phyloP scores from a whole-genome alignment of 2,113 vertebrate genomes.

The Prolemur simus region DNA sequence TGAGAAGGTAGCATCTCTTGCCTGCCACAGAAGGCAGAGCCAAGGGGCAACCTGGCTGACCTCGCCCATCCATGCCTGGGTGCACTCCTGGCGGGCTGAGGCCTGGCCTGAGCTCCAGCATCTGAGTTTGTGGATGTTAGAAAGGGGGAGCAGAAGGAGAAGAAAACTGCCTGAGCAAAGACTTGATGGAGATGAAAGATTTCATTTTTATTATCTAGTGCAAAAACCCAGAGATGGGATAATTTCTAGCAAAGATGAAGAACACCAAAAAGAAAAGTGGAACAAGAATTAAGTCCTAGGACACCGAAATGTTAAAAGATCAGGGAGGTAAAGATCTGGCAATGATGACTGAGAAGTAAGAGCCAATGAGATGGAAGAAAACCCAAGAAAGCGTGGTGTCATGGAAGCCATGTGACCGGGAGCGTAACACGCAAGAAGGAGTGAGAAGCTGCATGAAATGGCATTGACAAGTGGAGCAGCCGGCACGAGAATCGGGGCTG shows the following conservation, averaged over 20 bases:
- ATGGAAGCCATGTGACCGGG: neutral
- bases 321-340: neutral
- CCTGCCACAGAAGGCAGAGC: too few species aligned
- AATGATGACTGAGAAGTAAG: neutral
- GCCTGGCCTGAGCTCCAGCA: too few species aligned
- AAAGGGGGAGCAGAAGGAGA: too few species aligned
- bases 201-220: neutral
- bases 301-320: neutral
- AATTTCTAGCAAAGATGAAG: neutral
- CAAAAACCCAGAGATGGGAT: neutral
- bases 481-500: too few species aligned
- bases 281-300: neutral
- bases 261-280: neutral
- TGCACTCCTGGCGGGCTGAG: too few species aligned
- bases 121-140: too few species aligned
- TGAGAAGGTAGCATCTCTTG: neutral
- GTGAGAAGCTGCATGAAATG: neutral
- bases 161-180: neutral
- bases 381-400: neutral
- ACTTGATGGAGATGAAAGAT: neutral
- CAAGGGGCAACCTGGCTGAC: too few species aligned
- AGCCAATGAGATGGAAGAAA: neutral
- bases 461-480: neutral
- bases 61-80: too few species aligned
- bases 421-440: neutral